Base-by-base conservation (phyloP, 2,888 invertebrate genomes). In the Miltochrista miniata region DNA sequence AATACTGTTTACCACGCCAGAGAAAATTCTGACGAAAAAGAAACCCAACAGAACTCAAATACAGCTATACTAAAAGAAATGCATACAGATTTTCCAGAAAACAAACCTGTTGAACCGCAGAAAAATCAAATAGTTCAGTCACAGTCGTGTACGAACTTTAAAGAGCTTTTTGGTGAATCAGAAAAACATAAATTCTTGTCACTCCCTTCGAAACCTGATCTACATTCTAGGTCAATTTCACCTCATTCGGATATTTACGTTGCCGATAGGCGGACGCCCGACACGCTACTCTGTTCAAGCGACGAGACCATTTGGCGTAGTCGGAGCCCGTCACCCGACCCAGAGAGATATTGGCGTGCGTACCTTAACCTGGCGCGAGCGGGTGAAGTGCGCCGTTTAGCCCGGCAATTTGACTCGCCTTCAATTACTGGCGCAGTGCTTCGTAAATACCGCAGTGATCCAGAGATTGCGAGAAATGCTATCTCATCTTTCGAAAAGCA, bases 161-260 rank as follows among this genome's bases (percentile, higher is more conserved):
- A 95, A 72, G 97, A 96, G 64, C 86, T 96, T n/a, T 96, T 96
- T 72, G 97, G 97, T 0, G 96, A 97, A 79, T 93, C 92, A 24
- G 93, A 94, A 60, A 90, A 91, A 68, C 92, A 92, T 59, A 93
- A 92, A 71, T 94, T 93, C 78, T 80, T 92, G 33, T 93, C 93
- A 4, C 79, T 93, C 48, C 93, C 94, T 35, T 78, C 72, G 37
- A 87, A 88, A 68, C 76, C 85, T 61, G 85, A 85, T 73, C 74
- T 83, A 74, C 74, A 79, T 81, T 87, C 87, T 70, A 84, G 87
- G 83, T 92, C 93, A 73, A 88, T 86, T 63, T 93, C 92, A 69
- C 92, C 92, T 24, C 92, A 86, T 67, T 93, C 91, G 65, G 93
- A 93, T 74, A 78, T 85, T 61, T 78, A 80, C 74, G 76, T 82